A percentile compares a stretch with the other conserved stretches of the same genome.
Evolutionary conservation across 1,140 invertebrate species (phyloP).

Genomic region (Melipona quadrifasciata): DNA sequence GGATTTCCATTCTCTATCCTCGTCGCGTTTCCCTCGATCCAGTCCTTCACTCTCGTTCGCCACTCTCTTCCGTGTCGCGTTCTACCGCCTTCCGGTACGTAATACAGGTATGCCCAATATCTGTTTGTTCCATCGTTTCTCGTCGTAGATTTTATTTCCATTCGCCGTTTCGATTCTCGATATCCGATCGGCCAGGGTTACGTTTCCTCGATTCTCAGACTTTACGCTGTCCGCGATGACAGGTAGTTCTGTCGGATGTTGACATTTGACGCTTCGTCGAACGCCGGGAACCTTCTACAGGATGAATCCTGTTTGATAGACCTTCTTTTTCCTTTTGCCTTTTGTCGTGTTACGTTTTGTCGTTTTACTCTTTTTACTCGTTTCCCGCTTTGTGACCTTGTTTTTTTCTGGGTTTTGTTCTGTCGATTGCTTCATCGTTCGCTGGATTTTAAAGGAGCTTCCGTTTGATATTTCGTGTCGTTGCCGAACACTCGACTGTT

Average conservation of each 20-base stretch:
- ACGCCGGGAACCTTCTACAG: background rate
- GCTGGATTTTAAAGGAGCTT: background rate
- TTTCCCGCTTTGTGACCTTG: no score
- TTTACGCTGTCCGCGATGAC: background rate
- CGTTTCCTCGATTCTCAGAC: background rate
- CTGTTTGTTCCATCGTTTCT: background rate
- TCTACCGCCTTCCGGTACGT: background rate
- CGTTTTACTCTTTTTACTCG: no score
- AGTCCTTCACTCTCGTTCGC: no score
- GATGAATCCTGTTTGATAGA: background rate
- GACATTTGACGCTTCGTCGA: background rate
- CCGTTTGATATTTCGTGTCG: background rate
- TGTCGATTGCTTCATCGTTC: background rate
- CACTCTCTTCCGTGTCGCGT: background rate
- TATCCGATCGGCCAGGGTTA: background rate
- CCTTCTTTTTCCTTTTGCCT: background rate
- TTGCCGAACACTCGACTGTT: no score
- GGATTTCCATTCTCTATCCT: background rate
- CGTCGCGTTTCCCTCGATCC: background rate
- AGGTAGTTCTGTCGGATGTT: background rate
- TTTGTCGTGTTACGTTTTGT: no score
- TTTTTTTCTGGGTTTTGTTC: background rate
- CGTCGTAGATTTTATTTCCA: background rate
- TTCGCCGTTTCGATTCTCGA: background rate
- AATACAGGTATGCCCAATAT: rapidly evolving